Evolutionary conservation across 2,888 invertebrate genomes (phyloP).

Genomic region (Lasioglossum vierecki): DNA sequence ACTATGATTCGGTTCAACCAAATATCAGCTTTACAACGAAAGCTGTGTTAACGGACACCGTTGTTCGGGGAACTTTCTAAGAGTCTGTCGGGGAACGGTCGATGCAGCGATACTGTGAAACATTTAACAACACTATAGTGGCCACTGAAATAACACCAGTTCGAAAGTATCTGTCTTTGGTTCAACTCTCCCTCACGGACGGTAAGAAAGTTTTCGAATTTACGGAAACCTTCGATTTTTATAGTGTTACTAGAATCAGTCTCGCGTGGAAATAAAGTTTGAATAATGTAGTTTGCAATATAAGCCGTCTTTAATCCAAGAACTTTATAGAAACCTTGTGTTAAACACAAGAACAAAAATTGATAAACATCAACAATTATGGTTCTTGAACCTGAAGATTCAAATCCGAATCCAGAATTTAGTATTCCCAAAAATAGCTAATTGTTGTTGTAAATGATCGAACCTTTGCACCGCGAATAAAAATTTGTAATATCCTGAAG

Average conservation of each 20-base stretch:
- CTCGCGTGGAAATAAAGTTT: neutral
- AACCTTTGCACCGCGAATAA: no score
- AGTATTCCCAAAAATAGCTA: no score
- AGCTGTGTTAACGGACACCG: neutral
- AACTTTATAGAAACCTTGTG: neutral
- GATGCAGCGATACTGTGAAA: neutral
- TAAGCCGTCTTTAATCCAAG: neutral
- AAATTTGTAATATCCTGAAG: no score
- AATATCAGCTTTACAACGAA: neutral
- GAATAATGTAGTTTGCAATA: neutral
- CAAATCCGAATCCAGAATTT: no score
- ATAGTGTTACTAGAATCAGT: neutral
- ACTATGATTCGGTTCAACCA: neutral
- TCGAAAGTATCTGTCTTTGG: neutral
- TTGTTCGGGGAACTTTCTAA: neutral
- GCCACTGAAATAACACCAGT: neutral
- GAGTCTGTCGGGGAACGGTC: neutral
- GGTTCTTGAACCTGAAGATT: no score
- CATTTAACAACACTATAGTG: slow-evolving; percentile 6
- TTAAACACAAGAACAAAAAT: neutral
- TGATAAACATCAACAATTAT: neutral
- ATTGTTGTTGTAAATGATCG: no score
- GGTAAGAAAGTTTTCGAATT: neutral
- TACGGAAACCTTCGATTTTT: neutral
- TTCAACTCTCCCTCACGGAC: neutral